Base-by-base conservation (phyloP, 2,888 invertebrate genomes). In the Augochlorella aurata region DNA sequence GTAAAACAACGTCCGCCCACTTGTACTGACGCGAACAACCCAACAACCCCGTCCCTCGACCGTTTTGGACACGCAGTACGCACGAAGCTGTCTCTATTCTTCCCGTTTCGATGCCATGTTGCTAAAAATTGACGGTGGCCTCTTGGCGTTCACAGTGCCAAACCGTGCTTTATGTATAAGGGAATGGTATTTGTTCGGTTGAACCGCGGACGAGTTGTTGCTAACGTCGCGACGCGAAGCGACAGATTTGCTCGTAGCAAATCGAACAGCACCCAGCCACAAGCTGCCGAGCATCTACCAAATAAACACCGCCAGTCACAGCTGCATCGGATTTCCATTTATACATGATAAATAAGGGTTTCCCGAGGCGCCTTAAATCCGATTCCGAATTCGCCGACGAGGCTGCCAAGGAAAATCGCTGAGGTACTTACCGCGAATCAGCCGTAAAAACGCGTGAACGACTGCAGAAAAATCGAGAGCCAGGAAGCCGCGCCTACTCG, bases 251-350 rank as follows among this genome's bases (percentile, higher is more conserved):
- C 54, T 24, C 21, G 54, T 14, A 14, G 54, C 24, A 58, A 58
- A 58, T 58, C 54, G 54, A 58, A 58, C 54, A 24, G 24, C 24
- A 1, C 54, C 21, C 21, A 24, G 38, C 38, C 38, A 10, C 47
- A 10, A 47, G 12, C 47, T 47, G 47, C 24, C 54, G 21, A 0
- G 54, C 14, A n/a, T 58, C 54, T 24, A 24, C 21, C 54, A 58
- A 58, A 58, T 58, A 58, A 58, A 58, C 54, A 58, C 54, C 54
- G 21, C 5, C 54, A 58, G 54, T n/a, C 24, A n/a, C 54, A 24
- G 21, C 54, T 58, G 54, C 54, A 58, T 58, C 54, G 24, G 54
- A 58, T 58, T 58, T 58, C 54, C 54, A 58, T 58, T 58, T 58
- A 24, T 58, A 58, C 54, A 24, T 58, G 54, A 58, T 58, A 58